Evolutionary conservation across 2,888 invertebrate species (phyloP), one percentile per base, ranked within the genome.

Genomic region (Amiota communis): DNA sequence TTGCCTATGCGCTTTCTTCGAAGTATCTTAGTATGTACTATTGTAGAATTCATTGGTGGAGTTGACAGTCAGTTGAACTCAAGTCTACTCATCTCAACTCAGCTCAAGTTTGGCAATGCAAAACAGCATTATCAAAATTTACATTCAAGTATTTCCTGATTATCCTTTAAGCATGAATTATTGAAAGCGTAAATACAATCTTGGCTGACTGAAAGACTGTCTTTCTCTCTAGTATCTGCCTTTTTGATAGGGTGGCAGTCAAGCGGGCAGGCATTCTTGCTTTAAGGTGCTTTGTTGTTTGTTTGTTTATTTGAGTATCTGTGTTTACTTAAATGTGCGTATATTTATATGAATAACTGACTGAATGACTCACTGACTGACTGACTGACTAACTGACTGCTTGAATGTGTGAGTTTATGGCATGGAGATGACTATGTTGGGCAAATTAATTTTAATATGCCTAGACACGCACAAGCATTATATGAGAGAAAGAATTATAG

Each of bases 151-250:
- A 83, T 85, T 85, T 84, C 81, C 86, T 84, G 82, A 83, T 83
- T 84, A 83, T 83, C 86, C 82, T 76, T 85, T 85, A 85, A 83
- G 86, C 82, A 84, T 83, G 86, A 83, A 83, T 83, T 85, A 83
- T 83, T 83, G 86, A 85, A 85, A 84, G 84, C 86, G 84, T 83
- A 83, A 85, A 85, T 85, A 83, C 86, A 12, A 84, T 36, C 72
- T 76, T 36, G 46, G 9, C 12, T 23, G 10, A 1, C 2, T 36
- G 3, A n/a, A n/a, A n/a, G n/a, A 4, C 36, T 36, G 36, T 36
- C 36, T 36, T 2, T 36, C 36, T 36, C 6, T 36, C 36, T n/a
- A 6, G 4, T 36, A 6, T 36, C 36, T 36, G 36, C 6, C 36
- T 36, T 2, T 36, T 6, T n/a, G n/a, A 53, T 0, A 8, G 53